phyloP scores from a whole-genome alignment of 2,113 vertebrate species.

The Alligator sinensis region DNA sequence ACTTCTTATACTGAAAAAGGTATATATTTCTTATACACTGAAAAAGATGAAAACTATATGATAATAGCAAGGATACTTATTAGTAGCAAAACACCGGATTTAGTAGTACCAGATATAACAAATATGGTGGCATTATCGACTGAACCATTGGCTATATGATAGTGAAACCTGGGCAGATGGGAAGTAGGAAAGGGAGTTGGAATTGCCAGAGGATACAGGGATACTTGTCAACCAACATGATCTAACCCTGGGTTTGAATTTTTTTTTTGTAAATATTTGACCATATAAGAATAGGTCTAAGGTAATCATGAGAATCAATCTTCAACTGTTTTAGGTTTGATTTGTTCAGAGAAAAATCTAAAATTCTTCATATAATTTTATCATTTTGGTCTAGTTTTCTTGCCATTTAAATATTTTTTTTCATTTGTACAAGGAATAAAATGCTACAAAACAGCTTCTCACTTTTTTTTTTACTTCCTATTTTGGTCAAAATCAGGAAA shows the following conservation, averaged over 20 bases:
- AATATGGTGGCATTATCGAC: not conserved
- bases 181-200: not conserved
- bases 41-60: not conserved
- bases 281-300: too few species aligned
- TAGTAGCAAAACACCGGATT: too few species aligned
- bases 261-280: too few species aligned
- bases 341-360: not conserved
- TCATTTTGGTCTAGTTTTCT: not conserved
- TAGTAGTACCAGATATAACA: too few species aligned
- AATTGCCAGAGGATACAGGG: too few species aligned
- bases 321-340: conserved; percentile 11
- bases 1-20: not conserved
- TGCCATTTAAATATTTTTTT: not conserved
- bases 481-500: not conserved
- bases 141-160: not conserved
- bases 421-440: not conserved
- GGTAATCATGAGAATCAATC: not conserved
- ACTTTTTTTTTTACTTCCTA: not conserved
- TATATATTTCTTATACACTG: not conserved
- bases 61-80: not conserved
- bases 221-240: too few species aligned
- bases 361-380: not conserved
- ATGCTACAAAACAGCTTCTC: not conserved
- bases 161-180: not conserved
- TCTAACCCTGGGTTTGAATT: too few species aligned